Evolutionary conservation across 2,888 invertebrate genomes (phyloP).

Genomic region (Gortyna flavago): DNA sequence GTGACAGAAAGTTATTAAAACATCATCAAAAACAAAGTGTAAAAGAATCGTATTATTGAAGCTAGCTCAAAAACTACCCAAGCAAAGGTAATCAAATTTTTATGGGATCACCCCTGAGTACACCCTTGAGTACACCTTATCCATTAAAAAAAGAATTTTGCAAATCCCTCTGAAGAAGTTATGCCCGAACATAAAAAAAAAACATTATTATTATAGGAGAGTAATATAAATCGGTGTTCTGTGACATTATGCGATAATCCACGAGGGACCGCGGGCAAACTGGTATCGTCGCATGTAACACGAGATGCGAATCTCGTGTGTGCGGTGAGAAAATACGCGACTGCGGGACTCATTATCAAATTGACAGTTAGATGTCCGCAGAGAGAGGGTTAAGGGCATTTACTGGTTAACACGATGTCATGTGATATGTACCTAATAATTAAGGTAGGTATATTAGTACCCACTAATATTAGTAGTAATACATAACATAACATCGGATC

Average conservation of each 20-base stretch:
- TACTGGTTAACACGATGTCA: constrained; percentile 5
- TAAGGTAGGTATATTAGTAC: background rate
- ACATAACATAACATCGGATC: background rate
- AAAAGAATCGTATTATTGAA: too few relatives aligned
- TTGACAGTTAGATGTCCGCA: constrained; percentile 24
- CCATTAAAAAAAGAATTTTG: too few relatives aligned
- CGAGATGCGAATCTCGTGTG: constrained; percentile 33
- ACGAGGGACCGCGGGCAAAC: constrained; percentile 26
- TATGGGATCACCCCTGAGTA: too few relatives aligned
- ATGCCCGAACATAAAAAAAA: too few relatives aligned
- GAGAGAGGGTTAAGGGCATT: constrained; percentile 11
- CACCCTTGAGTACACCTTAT: too few relatives aligned
- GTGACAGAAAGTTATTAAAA: too few relatives aligned
- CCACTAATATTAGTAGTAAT: too few relatives aligned
- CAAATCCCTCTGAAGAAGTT: too few relatives aligned
- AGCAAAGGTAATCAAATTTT: too few relatives aligned
- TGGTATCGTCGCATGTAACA: constrained; percentile 39
- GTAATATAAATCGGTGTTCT: background rate
- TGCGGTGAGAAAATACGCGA: constrained; percentile 38
- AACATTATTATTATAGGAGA: background rate
- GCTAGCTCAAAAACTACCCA: too few relatives aligned
- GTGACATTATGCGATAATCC: constrained; percentile 25
- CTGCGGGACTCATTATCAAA: constrained; percentile 32
- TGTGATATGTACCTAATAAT: constrained; percentile 8
- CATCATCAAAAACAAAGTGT: too few relatives aligned